Base-by-base conservation (phyloP, 2,888 invertebrate genomes). In the Drosophila recens region DNA sequence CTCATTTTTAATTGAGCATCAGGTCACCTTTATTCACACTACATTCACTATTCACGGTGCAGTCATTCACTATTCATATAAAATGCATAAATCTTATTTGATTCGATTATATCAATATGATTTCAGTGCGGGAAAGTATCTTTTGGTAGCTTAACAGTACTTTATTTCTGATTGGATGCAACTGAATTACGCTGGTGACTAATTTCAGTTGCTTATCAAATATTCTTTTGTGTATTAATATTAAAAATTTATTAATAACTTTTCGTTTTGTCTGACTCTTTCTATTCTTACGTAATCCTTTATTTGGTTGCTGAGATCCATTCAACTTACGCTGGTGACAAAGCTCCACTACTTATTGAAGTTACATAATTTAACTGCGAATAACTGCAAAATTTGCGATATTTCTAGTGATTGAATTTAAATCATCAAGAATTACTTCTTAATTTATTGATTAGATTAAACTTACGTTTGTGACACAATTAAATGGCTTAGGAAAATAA, bases 1-100 rank as follows among this genome's bases (percentile, higher is more conserved):
- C 11, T 53, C 53, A 53, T n/a, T 6, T 27, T 52, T 52, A 52
- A 52, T 52, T 52, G 52, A 38, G 11, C 38, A 27, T 38, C 52
- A 27, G 52, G n/a, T 40, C 53, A 53, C 38, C 27, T 38, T 38
- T 27, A 52, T 23, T 52, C 36, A 52, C n/a, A 51, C 34, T 13
- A 17, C 13, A 51, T 8, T 51, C 48, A 33, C 30, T 43, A 51
- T 8, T 51, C 48, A 17, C 30, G 5, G 43, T 15, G 4, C 15
- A 9, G 15, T 15, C 23, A 36, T n/a, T 23, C 9, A 36, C 13
- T 23, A 36, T 23, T 45, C 15, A 36, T 10, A 23, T 13, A 10
- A 15, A 11, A 34, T 34, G 6, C 1, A 4, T 1, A 11, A 43
- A 4, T 5, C n/a, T 15, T 8, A 42, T 9, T 1, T 30, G 1